These are phyloP conservation scores for Falco biarmicus DNA, from an alignment of 2,797 vertebrate species.

Conservation along the genomic window DNA sequence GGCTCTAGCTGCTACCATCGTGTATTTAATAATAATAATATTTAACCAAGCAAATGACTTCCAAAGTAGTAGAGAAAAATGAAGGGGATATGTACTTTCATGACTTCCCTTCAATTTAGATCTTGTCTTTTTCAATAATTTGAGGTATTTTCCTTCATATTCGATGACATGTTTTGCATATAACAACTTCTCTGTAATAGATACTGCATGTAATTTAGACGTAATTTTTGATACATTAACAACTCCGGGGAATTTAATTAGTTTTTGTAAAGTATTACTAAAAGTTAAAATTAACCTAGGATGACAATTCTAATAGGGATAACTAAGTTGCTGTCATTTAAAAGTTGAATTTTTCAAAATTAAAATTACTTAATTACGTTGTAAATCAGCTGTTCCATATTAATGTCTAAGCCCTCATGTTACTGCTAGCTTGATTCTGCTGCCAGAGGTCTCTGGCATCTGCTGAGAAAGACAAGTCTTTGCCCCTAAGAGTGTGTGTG, in stretches of 20 bases:
- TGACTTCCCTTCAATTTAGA: conserved; percentile 11
- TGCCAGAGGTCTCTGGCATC: not conserved
- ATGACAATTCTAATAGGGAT: not conserved
- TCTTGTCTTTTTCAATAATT: conserved; percentile 26
- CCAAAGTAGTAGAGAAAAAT: not conserved
- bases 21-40: not conserved
- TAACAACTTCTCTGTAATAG: conserved; percentile 10
- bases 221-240: conserved; percentile 18
- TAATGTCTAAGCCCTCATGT: not conserved
- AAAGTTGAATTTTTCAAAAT: not conserved
- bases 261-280: not conserved
- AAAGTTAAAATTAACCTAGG: conserved; percentile 22
- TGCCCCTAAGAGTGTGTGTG: not conserved
- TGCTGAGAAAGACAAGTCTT: not conserved
- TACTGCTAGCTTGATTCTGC: not conserved
- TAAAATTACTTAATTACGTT: not conserved
- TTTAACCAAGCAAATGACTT: conserved; percentile 23
- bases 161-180: not conserved
- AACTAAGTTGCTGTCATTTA: not conserved
- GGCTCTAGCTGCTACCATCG: not conserved
- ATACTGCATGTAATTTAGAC: conserved; percentile 8
- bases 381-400: conserved; percentile 12
- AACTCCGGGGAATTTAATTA: conserved; percentile 7
- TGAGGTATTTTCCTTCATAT: not conserved
- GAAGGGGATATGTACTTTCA: not conserved